Base-by-base conservation (phyloP, 2,797 vertebrate species). In the Ispidina lecontei region DNA sequence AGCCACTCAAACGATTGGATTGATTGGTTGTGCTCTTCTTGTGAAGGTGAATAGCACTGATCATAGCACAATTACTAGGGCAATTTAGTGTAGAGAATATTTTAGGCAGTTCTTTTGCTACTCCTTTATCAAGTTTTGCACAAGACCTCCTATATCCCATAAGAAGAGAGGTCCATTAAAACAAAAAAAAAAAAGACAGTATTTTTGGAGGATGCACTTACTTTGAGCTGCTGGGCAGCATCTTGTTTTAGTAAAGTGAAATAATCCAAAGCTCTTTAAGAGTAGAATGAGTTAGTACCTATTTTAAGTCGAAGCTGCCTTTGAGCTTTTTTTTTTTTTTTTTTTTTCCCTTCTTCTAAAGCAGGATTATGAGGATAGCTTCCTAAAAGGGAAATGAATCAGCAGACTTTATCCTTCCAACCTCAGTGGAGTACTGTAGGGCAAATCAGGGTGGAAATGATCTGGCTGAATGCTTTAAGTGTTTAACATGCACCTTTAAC, bases 301-400 rank as follows among this genome's bases (percentile, higher is more conserved):
- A 55, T 94, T 94, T 90, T 70, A 70, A 77, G 47, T 58, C 39
- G 62, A 84, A 93, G 69, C 71, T 87, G 68, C 70, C 64, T 94
- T 91, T 79, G 64, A 94, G 31, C 64, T 62, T 26, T 51, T 68
- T 60, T 19, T 7, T 67, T 70, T 78, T 79, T 62, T 20, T 78
- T 79, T 62, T 20, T 26, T 39, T 14, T 64, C 19, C 25, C 25
- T 47, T 70, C 56, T 75, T 77, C 77, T 93, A 87, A 94, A 95
- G 92, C 72, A 85, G 86, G 92, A 89, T 96, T 95, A 95, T 90
- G 84, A 87, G 58, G 81, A 90, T 93, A 90, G 58, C 81, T 95
- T 96, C 81, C 75, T 94, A 87, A 93, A 95, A 89, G 87, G 84
- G 74, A 94, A 91, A 91, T 94, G 60, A 94, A 96, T 94, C 81